phyloP scores from a whole-genome alignment of 2,113 vertebrate genomes.

The Amblyopsis rosae region DNA sequence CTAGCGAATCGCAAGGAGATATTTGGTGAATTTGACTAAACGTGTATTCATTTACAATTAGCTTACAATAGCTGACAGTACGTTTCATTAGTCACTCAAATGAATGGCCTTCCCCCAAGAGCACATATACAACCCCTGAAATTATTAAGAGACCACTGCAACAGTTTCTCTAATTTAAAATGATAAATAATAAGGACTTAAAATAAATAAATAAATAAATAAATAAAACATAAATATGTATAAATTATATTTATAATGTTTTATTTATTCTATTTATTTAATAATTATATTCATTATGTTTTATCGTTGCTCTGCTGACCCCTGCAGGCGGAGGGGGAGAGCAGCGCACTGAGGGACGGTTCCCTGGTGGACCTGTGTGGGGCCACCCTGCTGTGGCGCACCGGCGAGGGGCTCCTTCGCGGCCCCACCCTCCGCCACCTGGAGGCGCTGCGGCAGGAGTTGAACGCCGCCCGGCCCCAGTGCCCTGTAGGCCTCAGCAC shows the following conservation, averaged over 20 bases:
- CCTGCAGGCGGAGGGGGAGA: conserved; percentile 90
- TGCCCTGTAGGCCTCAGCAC: conserved; percentile 97
- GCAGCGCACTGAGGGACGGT: conserved; percentile 91
- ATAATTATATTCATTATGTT: too few species aligned
- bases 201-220: too few species aligned
- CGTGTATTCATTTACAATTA: too few species aligned
- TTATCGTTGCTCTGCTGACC: not conserved
- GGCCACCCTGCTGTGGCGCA: conserved; percentile 95
- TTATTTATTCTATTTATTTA: too few species aligned
- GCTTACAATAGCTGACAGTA: too few species aligned
- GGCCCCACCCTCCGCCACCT: conserved; percentile 94
- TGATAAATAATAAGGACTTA: too few species aligned
- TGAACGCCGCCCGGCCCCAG: conserved; percentile 92
- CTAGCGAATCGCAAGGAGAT: too few species aligned
- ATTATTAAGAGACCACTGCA: too few species aligned
- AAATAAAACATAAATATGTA: too few species aligned
- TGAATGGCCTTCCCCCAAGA: not conserved
- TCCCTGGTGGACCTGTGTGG: conserved; percentile 97
- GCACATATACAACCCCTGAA: not conserved
- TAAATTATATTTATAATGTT: too few species aligned
- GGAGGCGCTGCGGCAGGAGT: conserved; percentile 94
- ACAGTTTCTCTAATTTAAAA: too few species aligned
- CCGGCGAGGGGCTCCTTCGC: conserved; percentile 89
- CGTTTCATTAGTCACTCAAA: not conserved
- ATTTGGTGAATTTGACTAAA: too few species aligned